Evolutionary conservation across 2,888 invertebrate species (phyloP), one percentile per base, ranked within the genome.

Genomic region (Andrena flavipes): DNA sequence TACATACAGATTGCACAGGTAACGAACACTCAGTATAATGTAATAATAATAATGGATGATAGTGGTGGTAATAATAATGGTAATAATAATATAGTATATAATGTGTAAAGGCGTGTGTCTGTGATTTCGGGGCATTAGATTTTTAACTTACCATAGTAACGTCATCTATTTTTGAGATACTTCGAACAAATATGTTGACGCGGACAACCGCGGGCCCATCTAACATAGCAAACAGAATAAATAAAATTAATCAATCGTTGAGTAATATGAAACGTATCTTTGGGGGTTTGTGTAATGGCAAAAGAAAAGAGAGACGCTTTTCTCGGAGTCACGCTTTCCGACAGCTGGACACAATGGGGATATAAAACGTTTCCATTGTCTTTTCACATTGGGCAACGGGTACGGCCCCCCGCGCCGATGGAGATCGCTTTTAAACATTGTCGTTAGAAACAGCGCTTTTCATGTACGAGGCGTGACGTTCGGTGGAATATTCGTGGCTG

Each of bases 151-250:
- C 99, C 99, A 99, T 99, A 93, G 98, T 98, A 95, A 99, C 98
- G 96, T 99, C 99, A 97, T 99, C 98, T 96, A 99, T 99, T 96
- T 98, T 98, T 96, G 98, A 98, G 96, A 99, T 98, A 97, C 98
- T 99, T 96, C 99, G 96, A 95, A 99, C 97, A 97, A 98, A 98
- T 96, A 99, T 98, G 97, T 99, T 99, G 96, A 99, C 98, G 96
- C 96, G 96, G 95, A 99, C 98, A 95, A 97, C 96, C 95, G 98
- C 98, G 94, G 98, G 98, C 95, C 98, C 98, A 97, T 97, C 97
- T 96, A 95, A 94, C 94, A 94, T 94, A 94, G 93, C 91, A 92
- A 92, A 93, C 91, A 93, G 91, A 93, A 94, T 91, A 93, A 91
- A 93, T 86, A 89, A 91, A 91, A 92, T 93, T 93, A 92, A 93